Base-by-base conservation (phyloP, 2,888 invertebrate species). In the Scelioninae gen. 1 region DNA sequence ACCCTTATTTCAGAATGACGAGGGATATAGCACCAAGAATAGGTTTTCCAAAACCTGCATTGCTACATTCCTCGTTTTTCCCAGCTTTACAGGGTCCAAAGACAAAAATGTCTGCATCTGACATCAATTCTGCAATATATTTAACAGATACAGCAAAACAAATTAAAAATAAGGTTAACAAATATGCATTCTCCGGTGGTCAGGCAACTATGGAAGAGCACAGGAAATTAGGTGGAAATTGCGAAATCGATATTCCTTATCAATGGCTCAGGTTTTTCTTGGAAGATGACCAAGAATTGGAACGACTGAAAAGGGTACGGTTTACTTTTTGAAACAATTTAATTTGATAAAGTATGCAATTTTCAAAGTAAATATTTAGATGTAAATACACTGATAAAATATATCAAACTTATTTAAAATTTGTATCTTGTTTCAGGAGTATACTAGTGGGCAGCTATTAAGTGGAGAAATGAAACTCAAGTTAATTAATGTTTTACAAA, bases 81-180 rank as follows among this genome's bases (percentile, higher is more conserved):
- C n/a, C n/a, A n/a, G n/a, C n/a, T n/a, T n/a, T n/a, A n/a, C n/a
- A 99, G 93, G 99, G 99, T 0, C 97, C 99, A 0, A 96, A 97
- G 91, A 97, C 98, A 23, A 99, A 99, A 93, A 99, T 99, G 99
- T 98, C 98, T 9, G 97, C 99, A 11, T 98, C 98, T 88, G 98
- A 99, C 88, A 94, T 95, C 5, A 98, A 97, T 90, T 96, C 98
- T 0, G 97, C 99, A 0, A 96, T 99, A 86, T 99, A 96, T 92
- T 93, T 99, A n/a, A 98, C 96, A 3, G 99, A 99, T 89, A 97
- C 98, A 0, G 94, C 98, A 0, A 98, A 98, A 88, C 97, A 98
- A 93, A 96, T 99, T 82, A 99, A 98, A 92, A 98, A 96, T 89
- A 99, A 99, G 95, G 96, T 97, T 69, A 97, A 97, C 88, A 99